These are phyloP conservation scores for Pyxicephalus adspersus DNA, from an alignment of 2,113 vertebrate species.

Conservation along the genomic window DNA sequence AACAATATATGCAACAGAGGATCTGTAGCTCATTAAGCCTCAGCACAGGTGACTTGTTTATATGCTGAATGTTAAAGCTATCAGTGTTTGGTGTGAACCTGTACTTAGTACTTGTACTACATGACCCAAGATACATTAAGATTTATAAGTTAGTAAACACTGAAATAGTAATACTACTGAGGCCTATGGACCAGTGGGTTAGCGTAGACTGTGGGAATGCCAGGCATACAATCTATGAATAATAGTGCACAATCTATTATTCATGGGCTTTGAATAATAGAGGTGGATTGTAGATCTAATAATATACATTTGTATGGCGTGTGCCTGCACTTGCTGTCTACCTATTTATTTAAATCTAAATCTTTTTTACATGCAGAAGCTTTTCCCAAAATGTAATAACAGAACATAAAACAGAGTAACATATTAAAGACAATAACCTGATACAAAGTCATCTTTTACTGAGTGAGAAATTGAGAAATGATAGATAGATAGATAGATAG, in stretches of 20 bases:
- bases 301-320: background rate
- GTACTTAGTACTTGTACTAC: background rate
- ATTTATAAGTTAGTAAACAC: background rate
- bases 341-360: background rate
- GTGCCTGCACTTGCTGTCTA: background rate
- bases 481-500: background rate
- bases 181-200: background rate
- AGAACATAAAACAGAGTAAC: background rate
- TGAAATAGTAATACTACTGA: background rate
- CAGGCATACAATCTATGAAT: conserved; percentile 1
- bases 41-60: background rate
- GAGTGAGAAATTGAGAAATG: background rate
- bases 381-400: too few relatives aligned
- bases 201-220: background rate
- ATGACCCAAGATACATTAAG: background rate
- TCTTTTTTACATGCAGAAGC: background rate
- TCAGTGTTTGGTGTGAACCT: background rate
- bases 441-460: background rate
- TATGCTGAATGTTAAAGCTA: background rate
- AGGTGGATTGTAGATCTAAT: conserved; percentile 14
- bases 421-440: background rate
- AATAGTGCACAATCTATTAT: conserved; percentile 3
- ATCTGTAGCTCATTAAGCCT: background rate
- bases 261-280: background rate
- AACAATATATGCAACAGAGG: too few relatives aligned